Base-by-base conservation (phyloP, 2,888 invertebrate species). In the Anaspis maculata region DNA sequence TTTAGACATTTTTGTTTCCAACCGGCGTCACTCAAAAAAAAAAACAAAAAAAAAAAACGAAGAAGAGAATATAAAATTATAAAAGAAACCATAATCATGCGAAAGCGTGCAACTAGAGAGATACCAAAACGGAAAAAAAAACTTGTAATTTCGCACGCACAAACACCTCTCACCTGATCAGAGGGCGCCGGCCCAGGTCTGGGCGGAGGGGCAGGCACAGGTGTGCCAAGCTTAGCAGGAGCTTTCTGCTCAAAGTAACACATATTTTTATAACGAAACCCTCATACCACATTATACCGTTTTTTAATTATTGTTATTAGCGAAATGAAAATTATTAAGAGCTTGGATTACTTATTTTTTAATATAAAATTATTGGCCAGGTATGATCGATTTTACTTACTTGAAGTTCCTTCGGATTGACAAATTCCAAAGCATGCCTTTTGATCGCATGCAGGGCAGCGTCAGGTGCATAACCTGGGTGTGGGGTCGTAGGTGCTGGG, bases 361-460 rank as follows among this genome's bases (percentile, higher is more conserved):
- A n/a, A n/a, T n/a, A n/a, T n/a, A 15, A 33, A 38, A 30, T 27
- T 11, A 30, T 38, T n/a, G n/a, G n/a, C n/a, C n/a, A n/a, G n/a
- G n/a, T 32, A 38, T 25, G 19, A 32, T 24, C 32, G 16, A 25
- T 28, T 27, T 25, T 25, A 51, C 55, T 67, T 66, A 88, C 88
- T 79, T 89, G 84, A 15, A 91, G 70, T 59, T 94, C 92, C 55
- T 90, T 83, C 1, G 87, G 84, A 67, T 89, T 89, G 46, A 89
- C 79, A 66, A 85, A 87, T 49, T 91, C 90, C 13, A 87, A 74
- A 5, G 95, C 89, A 63, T 97, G 97, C 46, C 97, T 79, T 62
- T 92, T 87, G 39, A 98, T 92, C 1, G 98, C 98, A 49, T 96
- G 94, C 44, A 92, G 74, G 2, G 98, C 98, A 7, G 98, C 97